Evolutionary conservation across 53 echinoderm and acorn worm genomes (phyloP).

Genomic region (Stichopus horrens): DNA sequence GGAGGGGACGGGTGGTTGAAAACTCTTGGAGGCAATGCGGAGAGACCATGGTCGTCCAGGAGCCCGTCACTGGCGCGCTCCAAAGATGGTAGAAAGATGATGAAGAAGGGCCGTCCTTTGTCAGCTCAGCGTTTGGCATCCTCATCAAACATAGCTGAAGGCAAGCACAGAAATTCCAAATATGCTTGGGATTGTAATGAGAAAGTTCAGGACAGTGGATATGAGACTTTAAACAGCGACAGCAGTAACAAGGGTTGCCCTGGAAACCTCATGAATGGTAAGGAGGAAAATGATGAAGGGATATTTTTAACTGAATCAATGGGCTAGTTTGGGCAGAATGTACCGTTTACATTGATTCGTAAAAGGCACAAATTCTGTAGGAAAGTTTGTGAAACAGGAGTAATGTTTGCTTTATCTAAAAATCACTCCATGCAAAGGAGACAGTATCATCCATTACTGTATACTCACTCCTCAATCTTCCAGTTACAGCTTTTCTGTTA

Average conservation of each 20-base stretch:
- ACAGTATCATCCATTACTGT: too few relatives aligned
- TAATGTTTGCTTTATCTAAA: too few relatives aligned
- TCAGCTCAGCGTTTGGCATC: background rate
- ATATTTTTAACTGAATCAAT: conserved; percentile 20
- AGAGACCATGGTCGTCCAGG: background rate
- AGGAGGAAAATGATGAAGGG: conserved; percentile 11
- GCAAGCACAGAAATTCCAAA: background rate
- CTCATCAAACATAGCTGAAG: background rate
- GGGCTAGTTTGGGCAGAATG: too few relatives aligned
- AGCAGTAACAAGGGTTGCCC: background rate
- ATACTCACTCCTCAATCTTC: too few relatives aligned
- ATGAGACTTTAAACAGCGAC: conserved; percentile 14
- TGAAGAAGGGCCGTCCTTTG: background rate
- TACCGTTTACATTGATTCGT: too few relatives aligned
- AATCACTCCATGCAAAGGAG: too few relatives aligned
- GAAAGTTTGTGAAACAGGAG: too few relatives aligned
- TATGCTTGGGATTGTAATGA: conserved; percentile 9
- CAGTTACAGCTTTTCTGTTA: too few relatives aligned
- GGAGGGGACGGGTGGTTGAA: background rate
- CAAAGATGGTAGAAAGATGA: background rate
- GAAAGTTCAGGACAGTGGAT: background rate
- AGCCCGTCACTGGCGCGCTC: background rate
- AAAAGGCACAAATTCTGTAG: too few relatives aligned
- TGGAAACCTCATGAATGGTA: background rate
- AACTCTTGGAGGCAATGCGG: background rate